These are phyloP conservation scores for Eueremaeus valkanovi DNA, from an alignment of 2,888 invertebrate genomes.

Conservation along the genomic window DNA sequence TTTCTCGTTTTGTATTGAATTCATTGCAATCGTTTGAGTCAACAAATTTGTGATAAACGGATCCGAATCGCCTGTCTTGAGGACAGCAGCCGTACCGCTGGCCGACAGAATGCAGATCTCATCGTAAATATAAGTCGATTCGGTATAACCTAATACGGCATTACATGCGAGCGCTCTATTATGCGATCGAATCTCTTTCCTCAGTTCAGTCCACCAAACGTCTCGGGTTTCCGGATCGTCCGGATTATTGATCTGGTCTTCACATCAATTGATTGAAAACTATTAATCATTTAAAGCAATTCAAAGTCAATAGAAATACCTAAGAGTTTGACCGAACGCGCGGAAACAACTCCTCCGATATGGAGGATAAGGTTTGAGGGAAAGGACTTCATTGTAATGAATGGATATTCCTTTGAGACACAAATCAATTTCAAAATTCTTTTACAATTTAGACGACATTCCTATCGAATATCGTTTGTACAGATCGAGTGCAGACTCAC, in stretches of 20 bases:
- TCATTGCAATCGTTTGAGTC: conserved; percentile 35
- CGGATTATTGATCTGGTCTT: conserved; percentile 66
- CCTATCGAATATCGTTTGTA: no score
- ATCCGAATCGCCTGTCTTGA: conserved; percentile 49
- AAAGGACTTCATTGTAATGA: conserved; percentile 84
- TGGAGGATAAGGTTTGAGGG: conserved; percentile 82
- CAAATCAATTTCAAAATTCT: conserved; percentile 31
- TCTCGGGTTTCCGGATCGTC: conserved; percentile 89
- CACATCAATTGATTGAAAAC: background rate
- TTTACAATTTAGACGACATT: background rate
- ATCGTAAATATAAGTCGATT: conserved; percentile 87
- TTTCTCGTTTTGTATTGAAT: conserved; percentile 8
- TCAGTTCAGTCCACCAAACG: conserved; percentile 93
- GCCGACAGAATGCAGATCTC: conserved; percentile 92
- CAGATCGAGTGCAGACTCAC: no score
- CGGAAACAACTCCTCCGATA: conserved; percentile 79
- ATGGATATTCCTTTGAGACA: conserved; percentile 71
- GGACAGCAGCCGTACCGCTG: conserved; percentile 84
- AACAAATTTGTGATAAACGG: conserved; percentile 32
- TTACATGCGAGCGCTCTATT: conserved; percentile 87
- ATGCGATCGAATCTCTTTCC: conserved; percentile 92
- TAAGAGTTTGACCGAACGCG: conserved; percentile 75
- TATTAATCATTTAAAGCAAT: background rate
- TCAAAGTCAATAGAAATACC: conserved; percentile 54
- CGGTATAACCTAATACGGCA: conserved; percentile 88